Base-by-base conservation (phyloP, 2,113 vertebrate genomes). In the Lates calcarifer region DNA sequence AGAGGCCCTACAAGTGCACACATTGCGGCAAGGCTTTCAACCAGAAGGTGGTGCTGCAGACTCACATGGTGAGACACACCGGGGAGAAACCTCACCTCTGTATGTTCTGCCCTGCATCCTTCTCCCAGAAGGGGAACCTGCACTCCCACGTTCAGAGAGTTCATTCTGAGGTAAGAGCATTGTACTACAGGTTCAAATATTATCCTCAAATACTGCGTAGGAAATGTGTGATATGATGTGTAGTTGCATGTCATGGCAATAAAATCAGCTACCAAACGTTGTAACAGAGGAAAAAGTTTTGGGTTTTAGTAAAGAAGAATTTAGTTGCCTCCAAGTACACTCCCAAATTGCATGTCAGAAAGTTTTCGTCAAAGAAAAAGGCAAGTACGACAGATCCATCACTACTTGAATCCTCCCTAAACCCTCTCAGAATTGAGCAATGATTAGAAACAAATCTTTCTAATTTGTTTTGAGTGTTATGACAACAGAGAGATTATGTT, bases 41-140 rank as follows among this genome's bases (percentile, higher is more conserved):
- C 96, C 98, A 99, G 96, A 99, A 99, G 95, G 98, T 98, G 92
- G 98, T 98, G 37, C 94, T 99, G 92, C 98, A 99, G 94, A 99
- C 98, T 24, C 98, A 99, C 89, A 99, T 99, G 98, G 95, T 98
- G 77, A 96, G 97, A 81, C 98, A 99, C 86, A 99, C 98, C 0
- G 98, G 98, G 12, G 98, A 98, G 92, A 99, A 98, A 86, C 98
- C 98, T 15, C 97, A 99, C 12, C 95, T 98, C 88, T 99, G 98
- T 94, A 95, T 96, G 90, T 96, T 98, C 74, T 99, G 98, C 91
- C 98, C 98, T 0, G 98, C 98, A 0, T 98, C 98, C 68, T 99
- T 99, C 91, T 99, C 98, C 73, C 98, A 99, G 91, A 99, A 99
- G 86, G 98, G 98, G 81, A 99, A 99, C 86, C 96, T 99, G 49